These are phyloP conservation scores for Cydia splendana DNA, from an alignment of 1,140 invertebrate genomes.

Conservation along the genomic window DNA sequence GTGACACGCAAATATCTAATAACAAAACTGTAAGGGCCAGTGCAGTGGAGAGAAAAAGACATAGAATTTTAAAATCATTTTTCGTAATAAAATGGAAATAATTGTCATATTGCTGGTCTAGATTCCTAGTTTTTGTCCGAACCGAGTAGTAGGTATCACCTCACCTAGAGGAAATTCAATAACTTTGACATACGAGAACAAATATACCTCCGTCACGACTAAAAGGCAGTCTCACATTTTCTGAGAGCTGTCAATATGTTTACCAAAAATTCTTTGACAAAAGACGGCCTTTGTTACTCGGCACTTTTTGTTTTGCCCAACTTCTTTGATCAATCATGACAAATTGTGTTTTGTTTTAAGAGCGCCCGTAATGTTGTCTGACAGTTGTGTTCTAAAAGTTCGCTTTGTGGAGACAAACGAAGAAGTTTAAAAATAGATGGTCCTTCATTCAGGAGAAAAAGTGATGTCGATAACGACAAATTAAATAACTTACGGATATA, in stretches of 20 bases:
- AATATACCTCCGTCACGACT: constrained; percentile 29
- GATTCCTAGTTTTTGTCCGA: neutral
- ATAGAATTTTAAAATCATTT: too few species aligned
- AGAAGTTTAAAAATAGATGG: constrained; percentile 61
- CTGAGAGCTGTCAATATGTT: constrained; percentile 35
- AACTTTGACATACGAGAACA: constrained; percentile 21
- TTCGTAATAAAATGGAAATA: too few species aligned
- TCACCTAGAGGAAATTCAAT: neutral
- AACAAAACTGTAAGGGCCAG: too few species aligned
- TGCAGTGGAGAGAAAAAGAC: too few species aligned
- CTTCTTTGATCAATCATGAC: constrained; percentile 73
- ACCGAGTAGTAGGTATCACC: neutral
- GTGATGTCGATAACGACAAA: neutral
- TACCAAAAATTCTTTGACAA: constrained; percentile 39
- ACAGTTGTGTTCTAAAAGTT: constrained; percentile 64
- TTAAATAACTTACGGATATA: too few species aligned
- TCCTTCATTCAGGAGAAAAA: constrained; percentile 50
- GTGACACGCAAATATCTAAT: too few species aligned
- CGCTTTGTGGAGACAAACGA: constrained; percentile 55
- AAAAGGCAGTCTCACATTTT: constrained; percentile 31
- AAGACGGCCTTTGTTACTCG: constrained; percentile 46
- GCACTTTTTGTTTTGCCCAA: constrained; percentile 60
- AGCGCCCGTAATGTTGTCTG: constrained; percentile 58
- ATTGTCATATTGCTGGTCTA: neutral
- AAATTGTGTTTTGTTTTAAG: constrained; percentile 72